Conservation (phyloP, 2,113 vertebrate genomes). For the Mormyrus iriodes region DNA sequence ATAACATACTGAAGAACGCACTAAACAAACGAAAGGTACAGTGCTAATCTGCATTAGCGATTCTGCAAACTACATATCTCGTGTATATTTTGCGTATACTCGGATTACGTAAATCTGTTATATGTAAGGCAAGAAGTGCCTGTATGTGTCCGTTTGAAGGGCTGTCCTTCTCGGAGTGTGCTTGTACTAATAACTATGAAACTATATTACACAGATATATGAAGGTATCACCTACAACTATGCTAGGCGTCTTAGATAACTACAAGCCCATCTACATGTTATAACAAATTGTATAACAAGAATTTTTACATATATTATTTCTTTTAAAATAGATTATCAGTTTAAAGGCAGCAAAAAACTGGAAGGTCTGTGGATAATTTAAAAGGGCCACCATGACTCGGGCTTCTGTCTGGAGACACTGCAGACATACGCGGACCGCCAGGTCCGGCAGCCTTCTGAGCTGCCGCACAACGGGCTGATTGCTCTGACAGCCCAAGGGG, state of each 20-base stretch:
- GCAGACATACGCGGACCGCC: not conserved
- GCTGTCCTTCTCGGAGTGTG: not conserved
- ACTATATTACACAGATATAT: not conserved
- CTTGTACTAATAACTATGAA: not conserved
- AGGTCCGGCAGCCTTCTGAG: not conserved
- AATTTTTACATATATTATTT: not conserved
- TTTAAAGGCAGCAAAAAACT: not conserved
- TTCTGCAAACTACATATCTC: not conserved
- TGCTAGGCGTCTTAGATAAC: not conserved
- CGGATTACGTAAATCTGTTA: not conserved
- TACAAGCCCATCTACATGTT: not conserved
- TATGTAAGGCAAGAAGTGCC: not conserved
- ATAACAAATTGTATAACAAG: not conserved
- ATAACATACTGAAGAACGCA: not conserved
- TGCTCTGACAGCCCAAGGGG: constrained; percentile 11
- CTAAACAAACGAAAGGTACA: not conserved
- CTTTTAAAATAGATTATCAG: not conserved
- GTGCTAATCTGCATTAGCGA: not conserved
- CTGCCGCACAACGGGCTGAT: not conserved
- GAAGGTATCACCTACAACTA: not conserved
- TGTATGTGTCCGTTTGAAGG: not conserved
- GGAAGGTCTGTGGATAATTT: not conserved
- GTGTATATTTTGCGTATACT: not conserved
- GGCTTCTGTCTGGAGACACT: not conserved
- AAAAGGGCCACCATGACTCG: not conserved